These are phyloP conservation scores for Baronia brevicornis DNA, from an alignment of 2,888 invertebrate genomes.

Conservation along the genomic window DNA sequence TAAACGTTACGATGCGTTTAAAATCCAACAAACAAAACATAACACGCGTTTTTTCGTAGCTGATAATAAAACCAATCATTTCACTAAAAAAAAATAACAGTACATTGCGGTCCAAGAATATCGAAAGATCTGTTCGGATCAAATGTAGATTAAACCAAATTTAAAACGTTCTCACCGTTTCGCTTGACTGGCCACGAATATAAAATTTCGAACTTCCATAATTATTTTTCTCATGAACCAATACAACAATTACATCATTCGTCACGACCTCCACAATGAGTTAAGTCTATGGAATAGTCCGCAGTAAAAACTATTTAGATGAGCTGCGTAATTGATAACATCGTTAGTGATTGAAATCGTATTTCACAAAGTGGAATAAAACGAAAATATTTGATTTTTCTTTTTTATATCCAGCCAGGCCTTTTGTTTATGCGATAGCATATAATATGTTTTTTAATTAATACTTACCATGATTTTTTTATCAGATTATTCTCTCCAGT, in stretches of 20 bases:
- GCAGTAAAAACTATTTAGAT: slow-evolving; percentile 48
- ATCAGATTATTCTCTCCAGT: too few species aligned
- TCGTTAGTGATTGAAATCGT: slow-evolving; percentile 28
- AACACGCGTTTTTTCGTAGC: too few species aligned
- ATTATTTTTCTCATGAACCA: slow-evolving; percentile 69
- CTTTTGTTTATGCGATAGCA: too few species aligned
- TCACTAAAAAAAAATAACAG: slow-evolving; percentile 15
- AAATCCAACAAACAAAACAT: too few species aligned
- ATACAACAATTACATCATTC: slow-evolving; percentile 67
- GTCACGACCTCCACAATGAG: slow-evolving; percentile 51
- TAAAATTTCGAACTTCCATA: slow-evolving; percentile 54
- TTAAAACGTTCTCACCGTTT: slow-evolving; percentile 67
- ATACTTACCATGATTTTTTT: too few species aligned
- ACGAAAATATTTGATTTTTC: slow-evolving; percentile 12
- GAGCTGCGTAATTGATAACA: slow-evolving; percentile 43
- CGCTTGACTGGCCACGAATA: slow-evolving; percentile 59
- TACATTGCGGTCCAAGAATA: slow-evolving; percentile 31
- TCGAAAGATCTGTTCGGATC: slow-evolving; percentile 52
- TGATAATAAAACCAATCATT: slow-evolving; percentile 5
- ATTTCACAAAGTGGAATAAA: slow-evolving; percentile 10
- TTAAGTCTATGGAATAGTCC: slow-evolving; percentile 42
- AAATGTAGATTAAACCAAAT: slow-evolving; percentile 61
- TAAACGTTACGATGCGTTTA: too few species aligned
- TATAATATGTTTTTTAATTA: not conserved
- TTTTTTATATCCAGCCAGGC: slow-evolving; percentile 3